Evolutionary conservation across 2,888 invertebrate genomes (phyloP).

Genomic region (Oxyteleia sp.): DNA sequence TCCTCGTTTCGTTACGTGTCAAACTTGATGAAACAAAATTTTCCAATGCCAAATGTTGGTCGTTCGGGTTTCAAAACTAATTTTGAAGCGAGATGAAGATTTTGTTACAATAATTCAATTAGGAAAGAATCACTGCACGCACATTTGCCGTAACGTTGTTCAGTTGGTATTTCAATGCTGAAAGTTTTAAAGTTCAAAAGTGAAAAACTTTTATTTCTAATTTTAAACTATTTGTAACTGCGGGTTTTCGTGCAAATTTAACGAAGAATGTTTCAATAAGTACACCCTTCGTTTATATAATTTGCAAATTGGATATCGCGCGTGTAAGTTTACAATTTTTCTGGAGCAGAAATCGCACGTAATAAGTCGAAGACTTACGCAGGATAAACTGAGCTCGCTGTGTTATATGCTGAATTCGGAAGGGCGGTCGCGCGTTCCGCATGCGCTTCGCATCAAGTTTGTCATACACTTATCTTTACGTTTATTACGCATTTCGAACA

Average conservation of each 20-base stretch:
- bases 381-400: conserved; percentile 49
- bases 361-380: conserved; percentile 49
- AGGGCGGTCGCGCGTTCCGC: conserved; percentile 61
- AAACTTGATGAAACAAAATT: not conserved
- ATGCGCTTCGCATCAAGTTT: conserved; percentile 58
- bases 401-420: conserved; percentile 44
- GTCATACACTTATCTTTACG: conserved; percentile 42
- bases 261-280: too few species aligned
- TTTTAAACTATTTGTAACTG: too few species aligned
- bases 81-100: too few species aligned
- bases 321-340: not conserved
- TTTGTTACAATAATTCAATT: too few species aligned
- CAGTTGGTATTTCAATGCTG: too few species aligned
- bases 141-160: too few species aligned
- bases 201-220: too few species aligned
- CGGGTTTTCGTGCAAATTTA: too few species aligned
- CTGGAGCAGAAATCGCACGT: conserved; percentile 24
- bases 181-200: too few species aligned
- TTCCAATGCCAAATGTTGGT: not conserved
- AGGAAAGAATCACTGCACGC: not conserved
- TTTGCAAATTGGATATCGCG: not conserved
- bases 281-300: not conserved
- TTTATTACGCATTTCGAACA: conserved; percentile 29
- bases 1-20: not conserved
- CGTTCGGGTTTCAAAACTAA: too few species aligned